Percentiles rank a stretch among this genome's conserved stretches.
phyloP scores from a whole-genome alignment of 2,888 invertebrate genomes.

The Homarus gammarus region DNA sequence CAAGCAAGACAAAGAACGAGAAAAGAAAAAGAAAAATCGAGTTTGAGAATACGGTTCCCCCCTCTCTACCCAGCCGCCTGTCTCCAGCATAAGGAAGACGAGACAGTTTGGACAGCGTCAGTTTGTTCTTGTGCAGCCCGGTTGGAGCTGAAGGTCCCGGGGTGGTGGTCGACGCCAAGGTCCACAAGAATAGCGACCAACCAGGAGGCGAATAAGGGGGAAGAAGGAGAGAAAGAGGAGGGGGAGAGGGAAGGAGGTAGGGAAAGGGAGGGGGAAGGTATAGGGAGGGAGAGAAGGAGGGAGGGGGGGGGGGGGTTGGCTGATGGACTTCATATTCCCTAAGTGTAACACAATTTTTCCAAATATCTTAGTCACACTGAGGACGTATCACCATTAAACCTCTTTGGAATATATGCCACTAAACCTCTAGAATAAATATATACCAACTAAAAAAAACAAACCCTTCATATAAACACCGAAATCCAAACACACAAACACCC shows the following conservation, averaged over 20 bases:
- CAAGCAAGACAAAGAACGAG: conserved; percentile 1
- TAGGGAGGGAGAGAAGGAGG: too few species aligned
- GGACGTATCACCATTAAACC: too few species aligned
- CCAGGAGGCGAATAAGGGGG: background rate
- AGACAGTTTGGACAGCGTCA: conserved; percentile 67
- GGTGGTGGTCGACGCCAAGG: background rate
- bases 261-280: background rate
- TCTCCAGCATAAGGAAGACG: conserved; percentile 43
- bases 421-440: too few species aligned
- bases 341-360: too few species aligned
- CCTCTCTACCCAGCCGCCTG: conserved; percentile 15
- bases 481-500: too few species aligned
- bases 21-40: conserved; percentile 1
- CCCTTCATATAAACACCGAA: too few species aligned
- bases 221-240: background rate
- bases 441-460: too few species aligned
- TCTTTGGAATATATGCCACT: too few species aligned
- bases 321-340: too few species aligned
- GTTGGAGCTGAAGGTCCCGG: conserved; percentile 15
- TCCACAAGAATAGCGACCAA: conserved; percentile 9
- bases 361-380: too few species aligned
- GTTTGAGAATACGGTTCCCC: conserved; percentile 38
- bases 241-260: background rate
- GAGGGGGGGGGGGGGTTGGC: background rate
- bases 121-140: conserved; percentile 64